Evolutionary conservation across 1,140 invertebrate species (phyloP).

Genomic region (Drosophila setifemur): DNA sequence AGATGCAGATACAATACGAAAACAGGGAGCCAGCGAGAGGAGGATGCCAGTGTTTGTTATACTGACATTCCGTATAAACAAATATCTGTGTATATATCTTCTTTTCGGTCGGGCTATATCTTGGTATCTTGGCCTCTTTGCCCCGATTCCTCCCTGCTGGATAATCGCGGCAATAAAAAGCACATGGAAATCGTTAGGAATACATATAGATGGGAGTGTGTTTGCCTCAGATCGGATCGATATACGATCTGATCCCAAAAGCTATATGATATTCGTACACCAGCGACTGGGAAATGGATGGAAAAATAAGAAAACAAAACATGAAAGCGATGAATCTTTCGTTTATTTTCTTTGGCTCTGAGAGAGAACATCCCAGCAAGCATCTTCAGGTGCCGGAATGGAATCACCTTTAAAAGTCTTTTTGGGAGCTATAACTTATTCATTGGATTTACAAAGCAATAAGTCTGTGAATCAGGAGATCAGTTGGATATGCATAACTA

Average conservation of each 20-base stretch:
- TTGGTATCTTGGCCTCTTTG: constrained; percentile 41
- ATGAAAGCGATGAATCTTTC: not conserved
- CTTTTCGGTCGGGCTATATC: not conserved
- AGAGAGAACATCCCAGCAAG: not conserved
- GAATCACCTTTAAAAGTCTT: too few relatives aligned
- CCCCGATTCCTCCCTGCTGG: constrained; percentile 4
- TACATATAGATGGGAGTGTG: not conserved
- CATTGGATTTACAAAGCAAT: too few relatives aligned
- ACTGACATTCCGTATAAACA: constrained; percentile 70
- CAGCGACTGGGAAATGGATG: not conserved
- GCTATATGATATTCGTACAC: constrained; percentile 45
- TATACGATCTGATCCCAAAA: constrained; percentile 24
- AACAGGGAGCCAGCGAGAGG: constrained; percentile 8
- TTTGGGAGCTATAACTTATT: too few relatives aligned
- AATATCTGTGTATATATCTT: constrained; percentile 42
- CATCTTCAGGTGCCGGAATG: constrained; percentile 4
- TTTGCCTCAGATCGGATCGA: constrained; percentile 8
- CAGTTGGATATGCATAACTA: too few relatives aligned
- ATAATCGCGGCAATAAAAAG: constrained; percentile 15
- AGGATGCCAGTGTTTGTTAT: constrained; percentile 51
- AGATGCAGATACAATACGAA: not conserved
- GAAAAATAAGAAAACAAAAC: constrained; percentile 3
- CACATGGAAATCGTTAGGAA: constrained; percentile 50
- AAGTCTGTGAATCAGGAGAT: too few relatives aligned
- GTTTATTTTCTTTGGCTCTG: not conserved